Conservation (phyloP, 1,140 invertebrate species). For the Harpegnathos saltator region DNA sequence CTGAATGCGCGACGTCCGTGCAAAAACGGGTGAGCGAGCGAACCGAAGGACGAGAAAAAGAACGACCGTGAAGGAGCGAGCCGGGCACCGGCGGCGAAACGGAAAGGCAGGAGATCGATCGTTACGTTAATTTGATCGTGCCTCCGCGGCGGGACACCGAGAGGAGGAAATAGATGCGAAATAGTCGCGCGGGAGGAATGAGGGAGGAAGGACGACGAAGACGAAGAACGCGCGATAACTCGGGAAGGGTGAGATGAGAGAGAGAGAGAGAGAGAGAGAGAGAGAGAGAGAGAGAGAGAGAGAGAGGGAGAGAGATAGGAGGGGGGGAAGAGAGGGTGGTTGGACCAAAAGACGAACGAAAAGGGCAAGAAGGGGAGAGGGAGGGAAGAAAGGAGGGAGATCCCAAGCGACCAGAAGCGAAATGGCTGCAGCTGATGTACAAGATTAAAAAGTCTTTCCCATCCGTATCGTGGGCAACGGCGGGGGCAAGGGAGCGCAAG, state of each 20-base stretch:
- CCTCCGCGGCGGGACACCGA: conserved; percentile 8
- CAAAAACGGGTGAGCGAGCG: too few species aligned
- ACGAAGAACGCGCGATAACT: conserved; percentile 9
- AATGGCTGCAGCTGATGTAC: conserved; percentile 70
- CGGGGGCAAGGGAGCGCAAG: too few species aligned
- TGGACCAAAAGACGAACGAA: not conserved
- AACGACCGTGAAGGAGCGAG: too few species aligned
- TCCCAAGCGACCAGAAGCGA: conserved; percentile 57
- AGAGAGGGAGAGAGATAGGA: too few species aligned
- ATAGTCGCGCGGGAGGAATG: conserved; percentile 28
- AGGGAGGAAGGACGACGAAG: too few species aligned
- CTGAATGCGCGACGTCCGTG: not conserved
- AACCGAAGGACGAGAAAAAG: too few species aligned
- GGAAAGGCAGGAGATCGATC: conserved; percentile 66
- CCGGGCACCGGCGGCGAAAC: conserved; percentile 28
- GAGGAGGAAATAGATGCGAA: conserved; percentile 58
- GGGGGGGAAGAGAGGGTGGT: not conserved
- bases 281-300: conserved; percentile 15
- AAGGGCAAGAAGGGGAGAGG: not conserved
- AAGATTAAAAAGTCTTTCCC: conserved; percentile 59
- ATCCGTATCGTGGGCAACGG: conserved; percentile 19
- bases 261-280: not conserved
- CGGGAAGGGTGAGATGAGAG: too few species aligned
- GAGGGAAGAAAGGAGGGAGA: conserved; percentile 12
- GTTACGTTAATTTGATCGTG: conserved; percentile 70